Evolutionary conservation across 2,113 vertebrate genomes (phyloP), one percentile per base, ranked within the genome.

Genomic region (Colossoma macropomum): DNA sequence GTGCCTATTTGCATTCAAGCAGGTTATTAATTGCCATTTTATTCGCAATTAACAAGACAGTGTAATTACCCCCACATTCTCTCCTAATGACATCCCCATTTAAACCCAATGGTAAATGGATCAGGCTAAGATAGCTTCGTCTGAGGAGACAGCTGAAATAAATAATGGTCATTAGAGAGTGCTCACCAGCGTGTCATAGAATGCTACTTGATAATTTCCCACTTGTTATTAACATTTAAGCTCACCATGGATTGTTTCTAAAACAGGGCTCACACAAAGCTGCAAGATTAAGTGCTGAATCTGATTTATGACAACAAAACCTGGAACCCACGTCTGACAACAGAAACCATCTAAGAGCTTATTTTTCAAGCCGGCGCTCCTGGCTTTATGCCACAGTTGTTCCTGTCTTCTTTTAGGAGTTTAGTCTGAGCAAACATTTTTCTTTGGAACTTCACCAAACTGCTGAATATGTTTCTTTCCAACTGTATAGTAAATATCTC

Each of bases 81-180:
- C 81, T 79, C 66, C 79, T 90, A 91, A 93, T 89, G 82, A 89
- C 84, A 74, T 75, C 83, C 86, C 91, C 84, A 89, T 89, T 89
- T 89, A 78, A 80, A 65, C 66, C 70, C 72, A 66, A 34, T 83
- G 81, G 80, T 84, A 77, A 84, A 87, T 84, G 87, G 84, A 90
- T 91, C 79, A 85, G 84, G 84, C 71, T 34, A 85, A 90, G 89
- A 92, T 91, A 86, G 60, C 86, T 89, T 89, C 86, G 84, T 86
- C 78, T 79, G 65, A 71, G 81, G 78, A 15, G 87, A 91, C 88
- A 89, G 88, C 80, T 88, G 77, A 91, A 92, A 93, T 94, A 92
- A 95, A 94, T 93, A 93, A 90, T 86, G 78, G 87, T 89, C 91
- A 93, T 94, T 93, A 91, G 87, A 86, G 74, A 11, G 48, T 90